Base-by-base conservation (phyloP, 2,888 invertebrate genomes). In the Amphipoea lucens region DNA sequence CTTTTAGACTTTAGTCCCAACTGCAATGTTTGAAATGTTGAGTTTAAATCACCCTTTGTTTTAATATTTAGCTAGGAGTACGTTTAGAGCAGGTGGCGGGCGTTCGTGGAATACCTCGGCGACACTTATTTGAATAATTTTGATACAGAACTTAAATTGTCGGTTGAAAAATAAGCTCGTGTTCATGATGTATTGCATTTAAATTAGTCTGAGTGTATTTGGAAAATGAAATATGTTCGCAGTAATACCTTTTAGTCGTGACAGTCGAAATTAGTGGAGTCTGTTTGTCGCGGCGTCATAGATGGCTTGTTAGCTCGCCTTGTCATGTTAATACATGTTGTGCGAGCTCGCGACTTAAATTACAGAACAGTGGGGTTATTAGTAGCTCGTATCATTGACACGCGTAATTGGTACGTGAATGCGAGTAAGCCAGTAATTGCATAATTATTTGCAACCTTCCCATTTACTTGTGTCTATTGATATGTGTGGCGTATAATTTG, bases 241-340 rank as follows among this genome's bases (percentile, higher is more conserved):
- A 45, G 71, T 81, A 83, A 75, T 85, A 78, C 79, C 77, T 81
- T 86, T 78, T 77, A 84, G 73, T 73, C 74, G 78, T 88, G 81
- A 83, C 89, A 88, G 84, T 88, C 87, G 81, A 91, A 94, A 94
- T 94, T 92, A 92, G 90, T 76, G 82, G 76, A 88, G 91, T 91
- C 86, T 93, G 92, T 94, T 93, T 91, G 90, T 89, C 83, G 85
- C 80, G 84, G 84, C 82, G 81, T 84, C 87, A 85, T 82, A 80
- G 86, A 88, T 81, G 82, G 89, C 92, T 94, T 92, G 93, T 94
- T 94, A 94, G 91, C 86, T 74, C 77, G 87, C 88, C 93, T 94
- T 95, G 95, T 96, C 91, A 95, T 95, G 94, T 85, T 93, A 95
- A 95, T 94, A 86, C 88, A 87, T 87, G 84, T 88, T 85, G 88